phyloP scores from a whole-genome alignment of 2,888 invertebrate species.

The Pachydiplax longipennis region DNA sequence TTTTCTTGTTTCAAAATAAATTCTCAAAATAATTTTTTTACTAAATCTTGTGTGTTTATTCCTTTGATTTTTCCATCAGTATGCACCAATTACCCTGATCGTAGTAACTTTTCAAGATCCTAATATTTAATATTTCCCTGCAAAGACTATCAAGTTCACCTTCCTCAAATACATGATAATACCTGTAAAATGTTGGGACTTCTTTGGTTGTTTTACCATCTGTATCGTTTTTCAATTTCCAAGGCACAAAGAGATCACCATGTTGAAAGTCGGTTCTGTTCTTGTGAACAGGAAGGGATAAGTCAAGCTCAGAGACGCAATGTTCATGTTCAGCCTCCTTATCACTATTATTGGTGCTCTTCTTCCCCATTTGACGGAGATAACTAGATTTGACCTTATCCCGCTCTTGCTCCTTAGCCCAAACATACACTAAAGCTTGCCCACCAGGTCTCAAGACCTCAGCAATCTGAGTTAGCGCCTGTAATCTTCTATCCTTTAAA shows the following conservation, averaged over 20 bases:
- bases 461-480: constrained; percentile 78
- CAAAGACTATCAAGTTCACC: constrained; percentile 79
- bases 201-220: constrained; percentile 56
- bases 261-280: constrained; percentile 90
- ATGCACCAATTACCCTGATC: constrained; percentile 98
- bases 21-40: constrained; percentile 31
- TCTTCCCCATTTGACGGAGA: constrained; percentile 68
- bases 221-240: constrained; percentile 71
- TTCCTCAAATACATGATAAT: constrained; percentile 92
- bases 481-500: constrained; percentile 72
- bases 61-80: constrained; percentile 69
- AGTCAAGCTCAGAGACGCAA: not conserved
- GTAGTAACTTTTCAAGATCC: constrained; percentile 77
- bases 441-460: constrained; percentile 78
- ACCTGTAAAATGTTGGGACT: constrained; percentile 75
- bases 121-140: constrained; percentile 62
- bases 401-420: constrained; percentile 89
- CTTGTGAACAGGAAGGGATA: constrained; percentile 79
- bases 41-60: not conserved
- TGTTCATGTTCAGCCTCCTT: constrained; percentile 48
- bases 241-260: constrained; percentile 93
- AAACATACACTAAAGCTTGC: constrained; percentile 87
- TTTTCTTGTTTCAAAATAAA: constrained; percentile 26
- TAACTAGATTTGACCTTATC: constrained; percentile 73
- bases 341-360: constrained; percentile 52